Evolutionary conservation across 1,140 invertebrate species (phyloP).

Genomic region (Drosophila simulans): DNA sequence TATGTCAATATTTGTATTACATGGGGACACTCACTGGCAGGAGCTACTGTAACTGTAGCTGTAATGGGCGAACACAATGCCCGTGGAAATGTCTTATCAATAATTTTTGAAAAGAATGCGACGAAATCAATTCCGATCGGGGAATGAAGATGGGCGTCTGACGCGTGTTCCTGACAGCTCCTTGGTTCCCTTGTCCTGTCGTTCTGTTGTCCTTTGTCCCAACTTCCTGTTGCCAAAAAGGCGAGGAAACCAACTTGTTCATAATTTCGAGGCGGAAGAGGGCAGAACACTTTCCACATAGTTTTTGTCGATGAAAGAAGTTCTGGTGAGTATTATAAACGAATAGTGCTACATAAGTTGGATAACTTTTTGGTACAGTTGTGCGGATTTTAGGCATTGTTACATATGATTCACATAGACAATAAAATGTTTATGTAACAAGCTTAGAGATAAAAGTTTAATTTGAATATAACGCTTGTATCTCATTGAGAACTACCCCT

Average conservation of each 20-base stretch:
- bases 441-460: not conserved
- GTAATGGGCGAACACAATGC: conserved; percentile 46
- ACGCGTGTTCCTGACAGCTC: conserved; percentile 74
- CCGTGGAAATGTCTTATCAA: conserved; percentile 71
- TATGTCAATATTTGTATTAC: conserved; percentile 80
- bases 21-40: conserved; percentile 44
- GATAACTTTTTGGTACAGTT: conserved; percentile 26
- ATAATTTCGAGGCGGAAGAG: conserved; percentile 19
- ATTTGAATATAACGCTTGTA: too few species aligned
- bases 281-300: conserved; percentile 8
- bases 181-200: conserved; percentile 33
- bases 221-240: conserved; percentile 39
- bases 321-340: conserved; percentile 23
- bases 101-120: conserved; percentile 78
- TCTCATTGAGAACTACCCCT: not conserved
- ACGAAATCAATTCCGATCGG: conserved; percentile 45
- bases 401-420: not conserved
- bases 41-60: conserved; percentile 8
- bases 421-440: not conserved
- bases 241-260: conserved; percentile 45
- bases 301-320: conserved; percentile 7
- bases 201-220: not conserved
- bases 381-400: not conserved
- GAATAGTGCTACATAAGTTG: conserved; percentile 9
- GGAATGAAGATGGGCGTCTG: conserved; percentile 43